phyloP scores from a whole-genome alignment of 2,888 invertebrate genomes.

The Petrophora chlorosata region DNA sequence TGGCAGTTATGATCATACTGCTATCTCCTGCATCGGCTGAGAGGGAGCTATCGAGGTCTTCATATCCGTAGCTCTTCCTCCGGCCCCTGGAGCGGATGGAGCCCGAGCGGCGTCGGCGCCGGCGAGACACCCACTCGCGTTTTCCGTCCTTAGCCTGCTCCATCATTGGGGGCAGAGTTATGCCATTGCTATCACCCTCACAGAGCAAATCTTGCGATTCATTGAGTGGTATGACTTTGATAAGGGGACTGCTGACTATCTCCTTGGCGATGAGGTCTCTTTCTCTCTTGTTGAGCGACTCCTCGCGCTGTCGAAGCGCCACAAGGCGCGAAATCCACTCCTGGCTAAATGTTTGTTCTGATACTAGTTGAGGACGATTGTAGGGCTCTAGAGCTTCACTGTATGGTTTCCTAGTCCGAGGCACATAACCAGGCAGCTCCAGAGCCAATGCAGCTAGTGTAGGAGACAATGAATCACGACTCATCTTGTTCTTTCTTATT shows the following conservation, averaged over 20 bases:
- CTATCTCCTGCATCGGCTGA: slow-evolving; percentile 83
- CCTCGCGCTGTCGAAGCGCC: slow-evolving; percentile 78
- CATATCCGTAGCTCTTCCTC: slow-evolving; percentile 71
- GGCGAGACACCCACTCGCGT: slow-evolving; percentile 50
- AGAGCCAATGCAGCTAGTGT: slow-evolving; percentile 74
- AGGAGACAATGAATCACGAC: slow-evolving; percentile 62
- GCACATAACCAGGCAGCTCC: slow-evolving; percentile 77
- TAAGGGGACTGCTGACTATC: slow-evolving; percentile 67
- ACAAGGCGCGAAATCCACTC: slow-evolving; percentile 84
- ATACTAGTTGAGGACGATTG: slow-evolving; percentile 74
- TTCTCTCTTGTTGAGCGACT: slow-evolving; percentile 78
- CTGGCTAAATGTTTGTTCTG: slow-evolving; percentile 80
- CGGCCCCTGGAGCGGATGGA: slow-evolving; percentile 56
- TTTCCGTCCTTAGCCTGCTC: slow-evolving; percentile 44
- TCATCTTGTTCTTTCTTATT: slow-evolving; percentile 42
- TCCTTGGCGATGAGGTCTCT: slow-evolving; percentile 72
- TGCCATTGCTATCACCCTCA: slow-evolving; percentile 60
- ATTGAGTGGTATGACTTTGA: slow-evolving; percentile 55
- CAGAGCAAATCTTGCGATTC: slow-evolving; percentile 41
- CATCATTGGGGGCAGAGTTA: slow-evolving; percentile 70
- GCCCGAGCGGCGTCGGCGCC: slow-evolving; percentile 55
- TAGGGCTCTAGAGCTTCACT: slow-evolving; percentile 54
- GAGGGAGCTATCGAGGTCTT: slow-evolving; percentile 84
- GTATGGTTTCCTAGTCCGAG: slow-evolving; percentile 65
- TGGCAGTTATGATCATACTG: slow-evolving; percentile 81